phyloP scores from a whole-genome alignment of 1,140 invertebrate genomes.

The Eriosoma lanigerum region DNA sequence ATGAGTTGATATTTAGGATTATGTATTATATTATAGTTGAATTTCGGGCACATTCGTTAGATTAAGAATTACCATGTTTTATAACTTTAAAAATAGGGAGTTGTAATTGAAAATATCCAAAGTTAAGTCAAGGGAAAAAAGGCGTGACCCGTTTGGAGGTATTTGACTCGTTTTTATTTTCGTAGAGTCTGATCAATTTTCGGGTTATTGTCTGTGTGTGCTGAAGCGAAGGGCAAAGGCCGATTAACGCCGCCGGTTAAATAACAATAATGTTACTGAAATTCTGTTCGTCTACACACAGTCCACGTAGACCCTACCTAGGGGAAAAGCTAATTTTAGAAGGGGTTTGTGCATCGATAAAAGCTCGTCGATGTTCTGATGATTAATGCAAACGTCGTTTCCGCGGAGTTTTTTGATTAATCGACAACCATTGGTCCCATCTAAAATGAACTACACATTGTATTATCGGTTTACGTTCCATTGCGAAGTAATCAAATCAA shows the following conservation, averaged over 20 bases:
- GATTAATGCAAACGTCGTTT: slow-evolving; percentile 31
- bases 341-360: slow-evolving; percentile 34
- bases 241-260: slow-evolving; percentile 10
- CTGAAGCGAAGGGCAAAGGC: not conserved
- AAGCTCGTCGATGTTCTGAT: slow-evolving; percentile 31
- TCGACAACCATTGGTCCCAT: slow-evolving; percentile 7
- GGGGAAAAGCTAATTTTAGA: slow-evolving; percentile 4
- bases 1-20: too few relatives aligned
- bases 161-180: slow-evolving; percentile 3
- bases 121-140: not conserved
- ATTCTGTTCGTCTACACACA: not conserved
- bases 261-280: slow-evolving; percentile 25
- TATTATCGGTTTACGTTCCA: not conserved
- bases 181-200: slow-evolving; percentile 6
- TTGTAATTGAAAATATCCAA: slow-evolving; percentile 15
- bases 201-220: slow-evolving; percentile 18
- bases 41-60: not conserved
- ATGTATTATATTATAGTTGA: too few relatives aligned
- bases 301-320: not conserved
- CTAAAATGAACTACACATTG: not conserved
- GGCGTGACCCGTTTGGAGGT: not conserved
- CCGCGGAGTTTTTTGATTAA: slow-evolving; percentile 35
- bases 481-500: not conserved
- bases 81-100: not conserved
- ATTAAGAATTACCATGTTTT: not conserved